Evolutionary conservation across 2,888 invertebrate genomes (phyloP), one percentile per base, ranked within the genome.

Genomic region (Cylindroiulus punctatus): DNA sequence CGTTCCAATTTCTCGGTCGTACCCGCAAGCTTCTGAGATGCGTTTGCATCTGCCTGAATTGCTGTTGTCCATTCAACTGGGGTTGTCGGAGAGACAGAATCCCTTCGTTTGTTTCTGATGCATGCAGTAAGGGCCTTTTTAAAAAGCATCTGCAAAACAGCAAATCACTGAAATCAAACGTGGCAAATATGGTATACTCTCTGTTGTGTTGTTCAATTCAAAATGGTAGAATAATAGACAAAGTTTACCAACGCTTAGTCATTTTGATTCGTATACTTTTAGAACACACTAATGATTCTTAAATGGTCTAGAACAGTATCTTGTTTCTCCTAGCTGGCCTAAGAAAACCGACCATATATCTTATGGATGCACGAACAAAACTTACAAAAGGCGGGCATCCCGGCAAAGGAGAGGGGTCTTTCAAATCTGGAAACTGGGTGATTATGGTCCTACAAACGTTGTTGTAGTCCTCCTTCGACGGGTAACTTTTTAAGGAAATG

Each of bases 391-490:
- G 86, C 42, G 86, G 84, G 36, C 44, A 84, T 84, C 86, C 86
- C 7, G 84, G 86, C 30, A 65, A 40, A 10, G 76, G 86, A 26
- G 84, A 65, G 22, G 86, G 86, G 42, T 86, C 86, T 83, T 57
- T 84, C 17, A 86, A 84, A 65, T 86, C 86, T 0, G 84, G 86
- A 57, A 86, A 86, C 19, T 84, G 84, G 14, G 86, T 76, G n/a
- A 86, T 76, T 30, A 86, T 26, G 1, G 42, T 84, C 32, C 84
- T 84, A 76, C 86, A 86, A 22, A 86, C 47, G 36, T 84, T 86
- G 26, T 86, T 86, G 36, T 86, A 86, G 30, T 86, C 86, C 40
- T 86, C 86, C 65, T 86, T 86, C n/a, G 86, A 65, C 3, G 86
- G 86, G 44, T 86, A 86, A 40, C 84, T 84, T 57, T 86, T 86